Evolutionary conservation across 1,140 invertebrate genomes (phyloP).

Genomic region (Drosophila sturtevanti): DNA sequence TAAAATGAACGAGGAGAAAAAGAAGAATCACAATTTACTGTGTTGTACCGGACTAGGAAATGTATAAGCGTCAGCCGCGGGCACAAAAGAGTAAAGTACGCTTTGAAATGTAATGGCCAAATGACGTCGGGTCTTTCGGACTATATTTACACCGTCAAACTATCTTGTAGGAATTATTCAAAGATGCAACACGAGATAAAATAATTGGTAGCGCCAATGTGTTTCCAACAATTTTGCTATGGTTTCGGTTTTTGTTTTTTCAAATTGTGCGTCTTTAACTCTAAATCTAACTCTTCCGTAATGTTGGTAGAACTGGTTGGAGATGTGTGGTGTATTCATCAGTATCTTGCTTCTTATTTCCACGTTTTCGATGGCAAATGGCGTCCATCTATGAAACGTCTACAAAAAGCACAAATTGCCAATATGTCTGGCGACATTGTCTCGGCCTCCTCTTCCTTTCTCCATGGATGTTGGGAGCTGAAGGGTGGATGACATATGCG

Average conservation of each 20-base stretch:
- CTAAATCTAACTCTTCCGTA: not conserved
- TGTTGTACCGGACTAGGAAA: too few relatives aligned
- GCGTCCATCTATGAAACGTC: not conserved
- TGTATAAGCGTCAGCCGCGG: too few relatives aligned
- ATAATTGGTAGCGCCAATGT: not conserved
- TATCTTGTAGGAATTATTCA: not conserved
- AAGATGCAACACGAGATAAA: not conserved
- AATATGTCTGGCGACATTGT: slow-evolving; percentile 59
- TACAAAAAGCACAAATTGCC: slow-evolving; percentile 47
- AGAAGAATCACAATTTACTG: not conserved
- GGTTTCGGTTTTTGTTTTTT: not conserved
- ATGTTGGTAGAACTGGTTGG: not conserved
- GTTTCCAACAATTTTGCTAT: too few relatives aligned
- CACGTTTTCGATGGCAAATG: slow-evolving; percentile 1
- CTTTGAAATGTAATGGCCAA: not conserved
- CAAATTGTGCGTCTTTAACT: too few relatives aligned
- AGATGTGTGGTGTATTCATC: not conserved
- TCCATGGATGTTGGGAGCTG: not conserved
- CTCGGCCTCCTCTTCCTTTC: slow-evolving; percentile 21
- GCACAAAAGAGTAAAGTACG: not conserved
- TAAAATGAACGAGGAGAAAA: not conserved
- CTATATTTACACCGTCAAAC: not conserved
- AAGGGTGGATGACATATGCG: slow-evolving; percentile 48
- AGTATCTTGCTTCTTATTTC: slow-evolving; percentile 1
- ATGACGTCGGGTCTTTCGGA: not conserved